phyloP scores from a whole-genome alignment of 2,113 vertebrate genomes.

The Melanotaenia duboulayi region DNA sequence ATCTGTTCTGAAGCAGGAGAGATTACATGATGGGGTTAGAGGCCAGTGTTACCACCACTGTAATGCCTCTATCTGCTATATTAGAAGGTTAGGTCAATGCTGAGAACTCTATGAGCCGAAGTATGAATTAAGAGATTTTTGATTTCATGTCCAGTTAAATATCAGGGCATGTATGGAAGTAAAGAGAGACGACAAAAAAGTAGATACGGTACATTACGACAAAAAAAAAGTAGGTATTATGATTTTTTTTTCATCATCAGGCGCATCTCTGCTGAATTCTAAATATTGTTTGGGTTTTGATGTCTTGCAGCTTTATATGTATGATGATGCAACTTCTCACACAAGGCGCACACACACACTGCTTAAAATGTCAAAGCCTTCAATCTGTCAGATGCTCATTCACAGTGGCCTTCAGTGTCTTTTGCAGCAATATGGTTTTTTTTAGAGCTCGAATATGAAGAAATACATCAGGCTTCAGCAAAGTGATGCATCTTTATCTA shows the following conservation, averaged over 20 bases:
- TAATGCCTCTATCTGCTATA: conserved; percentile 16
- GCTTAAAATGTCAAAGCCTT: conserved; percentile 54
- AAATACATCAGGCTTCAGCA: conserved; percentile 1
- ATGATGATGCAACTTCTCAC: conserved; percentile 13
- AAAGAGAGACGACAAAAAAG: conserved; percentile 12
- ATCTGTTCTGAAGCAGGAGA: background rate
- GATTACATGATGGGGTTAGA: background rate
- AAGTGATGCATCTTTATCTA: background rate
- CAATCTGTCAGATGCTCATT: conserved; percentile 37
- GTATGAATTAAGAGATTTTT: background rate
- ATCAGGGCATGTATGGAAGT: conserved; percentile 14
- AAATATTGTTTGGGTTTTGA: background rate
- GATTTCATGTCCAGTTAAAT: background rate
- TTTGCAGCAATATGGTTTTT: conserved; percentile 47
- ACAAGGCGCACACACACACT: background rate
- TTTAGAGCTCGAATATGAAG: conserved; percentile 15
- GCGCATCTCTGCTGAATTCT: background rate
- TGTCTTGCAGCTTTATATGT: conserved; percentile 7
- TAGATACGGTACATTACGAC: too few relatives aligned
- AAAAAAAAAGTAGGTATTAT: too few relatives aligned
- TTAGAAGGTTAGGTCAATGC: background rate
- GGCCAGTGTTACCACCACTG: background rate
- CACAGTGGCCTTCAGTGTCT: conserved; percentile 44
- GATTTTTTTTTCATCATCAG: too few relatives aligned
- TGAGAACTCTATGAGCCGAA: background rate